These are phyloP conservation scores for Bradypodion ventrale DNA, from an alignment of 2,797 vertebrate genomes.

Conservation along the genomic window DNA sequence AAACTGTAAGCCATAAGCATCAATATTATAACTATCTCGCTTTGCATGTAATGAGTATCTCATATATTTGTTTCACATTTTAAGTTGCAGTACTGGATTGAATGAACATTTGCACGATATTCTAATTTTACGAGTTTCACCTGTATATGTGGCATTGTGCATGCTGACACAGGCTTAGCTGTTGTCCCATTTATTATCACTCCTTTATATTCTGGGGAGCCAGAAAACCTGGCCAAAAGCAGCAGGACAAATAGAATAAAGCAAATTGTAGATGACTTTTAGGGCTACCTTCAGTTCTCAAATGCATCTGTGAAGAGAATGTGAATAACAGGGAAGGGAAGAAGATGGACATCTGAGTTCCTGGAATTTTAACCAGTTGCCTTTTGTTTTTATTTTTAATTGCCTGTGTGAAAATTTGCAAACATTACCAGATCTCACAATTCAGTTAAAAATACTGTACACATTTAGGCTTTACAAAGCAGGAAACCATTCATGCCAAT, in stretches of 20 bases:
- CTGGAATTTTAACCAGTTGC: not conserved
- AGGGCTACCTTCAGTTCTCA: not conserved
- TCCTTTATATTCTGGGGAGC: not conserved
- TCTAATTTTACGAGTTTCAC: too few relatives aligned
- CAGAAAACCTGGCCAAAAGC: not conserved
- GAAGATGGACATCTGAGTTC: not conserved
- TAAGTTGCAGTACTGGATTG: too few relatives aligned
- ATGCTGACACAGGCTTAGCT: not conserved
- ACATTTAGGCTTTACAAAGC: not conserved
- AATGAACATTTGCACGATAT: too few relatives aligned
- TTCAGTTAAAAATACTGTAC: not conserved
- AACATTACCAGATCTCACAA: not conserved
- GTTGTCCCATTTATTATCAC: not conserved
- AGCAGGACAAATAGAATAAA: not conserved
- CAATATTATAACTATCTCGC: too few relatives aligned
- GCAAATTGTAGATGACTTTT: not conserved
- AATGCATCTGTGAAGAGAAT: not conserved
- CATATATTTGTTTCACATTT: too few relatives aligned
- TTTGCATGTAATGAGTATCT: too few relatives aligned
- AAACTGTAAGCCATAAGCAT: too few relatives aligned
- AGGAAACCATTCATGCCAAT: not conserved
- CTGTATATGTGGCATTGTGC: not conserved
- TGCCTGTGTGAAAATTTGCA: not conserved
- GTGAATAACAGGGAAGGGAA: not conserved
- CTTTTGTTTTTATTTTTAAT: not conserved